Evolutionary conservation across 2,797 vertebrate genomes (phyloP).

Genomic region (Loris lydekkerianus): DNA sequence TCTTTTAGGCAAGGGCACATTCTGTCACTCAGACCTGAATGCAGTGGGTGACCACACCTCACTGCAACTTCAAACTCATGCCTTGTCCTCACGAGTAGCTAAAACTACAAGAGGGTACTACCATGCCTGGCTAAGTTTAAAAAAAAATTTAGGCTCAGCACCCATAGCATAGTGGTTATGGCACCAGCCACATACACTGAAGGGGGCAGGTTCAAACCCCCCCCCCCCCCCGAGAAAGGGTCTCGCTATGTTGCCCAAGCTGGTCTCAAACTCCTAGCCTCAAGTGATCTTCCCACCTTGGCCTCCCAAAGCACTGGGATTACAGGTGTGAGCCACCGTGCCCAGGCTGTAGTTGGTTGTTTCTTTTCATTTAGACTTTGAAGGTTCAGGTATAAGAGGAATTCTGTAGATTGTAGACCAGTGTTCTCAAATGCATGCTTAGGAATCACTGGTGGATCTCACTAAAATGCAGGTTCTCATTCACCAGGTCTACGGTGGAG

Average conservation of each 20-base stretch:
- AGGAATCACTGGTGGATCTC: neutral
- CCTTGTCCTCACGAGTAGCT: neutral
- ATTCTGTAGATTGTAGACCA: conserved; percentile 51
- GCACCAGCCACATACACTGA: too few species aligned
- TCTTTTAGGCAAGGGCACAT: neutral
- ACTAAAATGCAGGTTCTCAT: neutral
- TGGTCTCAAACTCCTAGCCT: neutral
- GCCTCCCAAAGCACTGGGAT: neutral
- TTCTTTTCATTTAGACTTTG: conserved; percentile 80
- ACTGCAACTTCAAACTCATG: neutral
- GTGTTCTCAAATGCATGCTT: neutral
- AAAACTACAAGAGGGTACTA: fast-evolving
- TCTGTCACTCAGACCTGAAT: neutral
- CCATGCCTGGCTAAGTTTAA: neutral
- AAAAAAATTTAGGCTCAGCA: too few species aligned
- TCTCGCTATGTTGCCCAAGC: neutral
- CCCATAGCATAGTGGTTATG: too few species aligned
- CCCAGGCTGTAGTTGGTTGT: conserved; percentile 32
- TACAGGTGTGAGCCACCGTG: neutral
- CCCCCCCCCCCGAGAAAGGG: neutral
- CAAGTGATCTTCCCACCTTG: neutral
- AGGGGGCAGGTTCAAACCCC: too few species aligned
- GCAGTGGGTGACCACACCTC: neutral
- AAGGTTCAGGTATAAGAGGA: conserved; percentile 70
- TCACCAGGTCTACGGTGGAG: neutral